These are phyloP conservation scores for Porites cylindrica DNA, from an alignment of 92 coral and sea anemone species.

Conservation along the genomic window DNA sequence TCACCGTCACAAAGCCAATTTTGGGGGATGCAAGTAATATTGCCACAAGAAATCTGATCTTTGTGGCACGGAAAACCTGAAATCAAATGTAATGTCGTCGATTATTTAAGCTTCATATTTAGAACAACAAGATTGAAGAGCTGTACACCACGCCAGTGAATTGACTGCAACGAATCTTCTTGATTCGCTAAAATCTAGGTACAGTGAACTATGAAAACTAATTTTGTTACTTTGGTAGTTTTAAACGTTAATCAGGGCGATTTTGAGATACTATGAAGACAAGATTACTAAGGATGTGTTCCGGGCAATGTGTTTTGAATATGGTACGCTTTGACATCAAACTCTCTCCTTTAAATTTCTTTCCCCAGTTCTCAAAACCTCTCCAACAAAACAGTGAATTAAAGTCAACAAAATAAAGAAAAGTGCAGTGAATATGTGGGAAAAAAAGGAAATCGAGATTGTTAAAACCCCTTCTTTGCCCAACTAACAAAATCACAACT, in stretches of 20 bases:
- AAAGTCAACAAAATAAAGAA: neutral
- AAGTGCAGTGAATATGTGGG: neutral
- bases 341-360: neutral
- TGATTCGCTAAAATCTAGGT: neutral
- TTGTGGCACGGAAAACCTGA: constrained; percentile 61
- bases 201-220: neutral
- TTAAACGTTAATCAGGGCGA: neutral
- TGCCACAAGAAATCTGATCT: constrained; percentile 67
- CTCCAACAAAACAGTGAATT: constrained; percentile 5
- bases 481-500: constrained; percentile 39
- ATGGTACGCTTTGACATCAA: neutral
- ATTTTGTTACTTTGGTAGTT: neutral
- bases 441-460: constrained; percentile 18
- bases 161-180: neutral
- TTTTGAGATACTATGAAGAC: neutral
- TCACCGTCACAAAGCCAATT: constrained; percentile 90
- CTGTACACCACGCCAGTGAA: neutral
- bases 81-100: constrained; percentile 6
- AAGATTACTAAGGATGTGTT: neutral
- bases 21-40: constrained; percentile 68
- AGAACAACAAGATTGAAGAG: neutral
- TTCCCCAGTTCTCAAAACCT: neutral
- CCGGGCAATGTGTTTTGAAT: neutral
- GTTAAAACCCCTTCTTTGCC: neutral
- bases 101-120: neutral